Evolutionary conservation across 2,113 vertebrate species (phyloP).

Genomic region (Saguinus midas): DNA sequence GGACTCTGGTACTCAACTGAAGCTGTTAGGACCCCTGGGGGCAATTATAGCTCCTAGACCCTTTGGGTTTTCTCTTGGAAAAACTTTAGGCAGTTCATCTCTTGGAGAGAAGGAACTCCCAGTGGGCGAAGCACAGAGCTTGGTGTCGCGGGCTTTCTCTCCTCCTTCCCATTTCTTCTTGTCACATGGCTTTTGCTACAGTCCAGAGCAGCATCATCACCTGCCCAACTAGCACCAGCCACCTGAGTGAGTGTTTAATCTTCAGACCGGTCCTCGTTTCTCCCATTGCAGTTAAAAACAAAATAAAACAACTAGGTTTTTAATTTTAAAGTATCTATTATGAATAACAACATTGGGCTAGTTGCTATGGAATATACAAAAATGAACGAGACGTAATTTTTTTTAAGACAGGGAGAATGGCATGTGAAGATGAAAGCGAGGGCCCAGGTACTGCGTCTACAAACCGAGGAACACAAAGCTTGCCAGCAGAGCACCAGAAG

Average conservation of each 20-base stretch:
- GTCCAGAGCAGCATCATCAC: background rate
- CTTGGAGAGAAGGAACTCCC: background rate
- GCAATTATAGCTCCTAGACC: background rate
- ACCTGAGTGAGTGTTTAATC: background rate
- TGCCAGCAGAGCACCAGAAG: background rate
- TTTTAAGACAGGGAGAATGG: background rate
- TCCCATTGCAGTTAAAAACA: background rate
- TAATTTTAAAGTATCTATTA: slow-evolving; percentile 12
- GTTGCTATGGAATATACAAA: background rate
- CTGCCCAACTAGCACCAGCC: background rate
- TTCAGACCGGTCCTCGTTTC: background rate
- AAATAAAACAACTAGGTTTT: background rate
- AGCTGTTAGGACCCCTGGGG: background rate
- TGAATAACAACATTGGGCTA: slow-evolving; percentile 33
- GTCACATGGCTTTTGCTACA: background rate
- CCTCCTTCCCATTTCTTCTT: background rate
- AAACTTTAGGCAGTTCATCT: background rate
- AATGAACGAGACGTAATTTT: background rate
- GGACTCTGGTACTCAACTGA: background rate
- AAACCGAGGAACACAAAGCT: background rate
- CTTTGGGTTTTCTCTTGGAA: background rate
- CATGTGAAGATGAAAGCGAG: background rate
- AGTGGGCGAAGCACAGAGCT: background rate
- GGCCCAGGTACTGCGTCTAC: too few species aligned
- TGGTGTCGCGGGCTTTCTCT: background rate